Base-by-base conservation (phyloP, 2,888 invertebrate genomes). In the Elysia crispata region DNA sequence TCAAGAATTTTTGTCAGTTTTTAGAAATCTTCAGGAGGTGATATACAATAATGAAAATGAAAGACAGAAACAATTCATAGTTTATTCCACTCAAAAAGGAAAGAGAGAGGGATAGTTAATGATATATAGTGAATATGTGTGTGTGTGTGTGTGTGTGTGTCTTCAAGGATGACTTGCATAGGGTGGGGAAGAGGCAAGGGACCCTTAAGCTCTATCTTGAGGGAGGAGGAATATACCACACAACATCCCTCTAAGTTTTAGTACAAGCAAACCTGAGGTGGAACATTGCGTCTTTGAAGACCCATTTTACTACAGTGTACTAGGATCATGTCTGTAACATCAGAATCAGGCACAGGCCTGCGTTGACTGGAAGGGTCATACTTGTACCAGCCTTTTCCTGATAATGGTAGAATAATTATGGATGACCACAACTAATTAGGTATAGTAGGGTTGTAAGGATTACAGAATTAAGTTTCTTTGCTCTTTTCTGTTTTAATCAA, bases 311-410 rank as follows among this genome's bases (percentile, higher is more conserved):
- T 81, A 76, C 89, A 86, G 83, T 90, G 88, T 13, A 85, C 79
- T n/a, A 83, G 80, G 49, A 91, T 86, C 8, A 89, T 75, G 28
- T 87, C 79, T 0, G 83, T 85, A 8, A 90, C 86, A 13, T 86
- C 86, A 8, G 85, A 83, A 79, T 90, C 90, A 11, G 83, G 82
- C 11, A 82, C 80, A 0, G 89, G 81, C 30, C 76, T 81, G 73
- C 85, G 86, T 18, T 86, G 86, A n/a, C 86, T 86, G 13, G 87
- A 86, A 54, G 86, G 86, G 25, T 88, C 90, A 83, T 91, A 91
- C 72, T 85, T 86, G 82, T 90, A 91, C 88, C 88, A 91, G 0
- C 91, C 91, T 77, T 85, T 86, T 15, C 91, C 91, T 91, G 83
- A 5, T 80, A 33, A 23, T n/a, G 73, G 15, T n/a, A 70, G 3